Base-by-base conservation (phyloP, 2,113 vertebrate species). In the Synodontis membranacea region DNA sequence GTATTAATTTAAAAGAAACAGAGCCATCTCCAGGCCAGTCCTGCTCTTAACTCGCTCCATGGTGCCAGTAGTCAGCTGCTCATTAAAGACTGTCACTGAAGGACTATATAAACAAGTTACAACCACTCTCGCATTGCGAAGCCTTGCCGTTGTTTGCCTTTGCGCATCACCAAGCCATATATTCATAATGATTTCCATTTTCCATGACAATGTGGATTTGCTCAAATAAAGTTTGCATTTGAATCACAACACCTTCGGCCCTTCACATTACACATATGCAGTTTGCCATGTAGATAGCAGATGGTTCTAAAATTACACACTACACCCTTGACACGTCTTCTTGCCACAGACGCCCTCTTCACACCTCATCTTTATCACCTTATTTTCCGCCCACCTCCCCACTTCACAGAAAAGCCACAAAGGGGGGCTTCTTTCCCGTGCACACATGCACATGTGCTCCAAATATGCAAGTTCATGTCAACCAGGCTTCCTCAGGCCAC, bases 401-500 rank as follows among this genome's bases (percentile, higher is more conserved):
- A 28, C 37, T 62, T 62, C 37, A 62, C 34, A 60, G 11, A 82
- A 42, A 62, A 31, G 60, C 25, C 60, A 44, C 28, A 60, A 37
- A 60, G 10, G 39, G 39, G 21, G 37, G 4, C 34, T 58, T 39
- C 19, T 80, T 80, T 50, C 46, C n/a, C n/a, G n/a, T n/a, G n/a
- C n/a, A 79, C 75, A 72, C 54, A 84, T 25, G 50, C 4, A 72
- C 19, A 11, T 62, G 28, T n/a, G 10, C 25, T n/a, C 7, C 3
- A 66, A 2, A 34, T 66, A n/a, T 37, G 12, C 68, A 42, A 37
- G 64, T 84, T 70, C 82, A 56, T 52, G 37, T 56, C 66, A 74
- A 84, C 37, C 37, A 84, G 34, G 34, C 50, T 37, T 84, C 66
- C 66, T 84, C 83, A 19, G 37, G 52, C 83, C 39, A 44, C 25